Evolutionary conservation across 2,113 vertebrate genomes (phyloP).

Genomic region (Colius striatus): DNA sequence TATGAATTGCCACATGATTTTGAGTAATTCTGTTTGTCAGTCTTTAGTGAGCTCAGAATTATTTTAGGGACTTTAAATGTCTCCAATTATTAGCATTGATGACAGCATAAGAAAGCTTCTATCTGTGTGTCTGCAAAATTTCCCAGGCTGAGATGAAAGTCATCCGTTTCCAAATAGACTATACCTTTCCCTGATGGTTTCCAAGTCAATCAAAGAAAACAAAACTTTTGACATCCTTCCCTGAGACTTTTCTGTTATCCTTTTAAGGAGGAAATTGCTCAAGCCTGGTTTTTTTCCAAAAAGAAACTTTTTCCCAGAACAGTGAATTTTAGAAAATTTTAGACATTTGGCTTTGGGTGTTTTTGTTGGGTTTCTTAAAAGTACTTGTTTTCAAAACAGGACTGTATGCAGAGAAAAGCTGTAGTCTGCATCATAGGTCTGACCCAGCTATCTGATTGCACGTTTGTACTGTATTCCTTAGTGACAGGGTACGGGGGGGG

Average conservation of each 20-base stretch:
- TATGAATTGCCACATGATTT: neutral
- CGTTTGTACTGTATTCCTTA: neutral
- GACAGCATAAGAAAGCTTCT: neutral
- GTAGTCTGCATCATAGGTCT: neutral
- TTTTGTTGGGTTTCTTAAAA: neutral
- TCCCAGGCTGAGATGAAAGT: neutral
- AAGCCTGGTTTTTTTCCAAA: neutral
- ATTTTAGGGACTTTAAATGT: neutral
- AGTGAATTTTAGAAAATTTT: neutral
- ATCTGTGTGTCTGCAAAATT: neutral
- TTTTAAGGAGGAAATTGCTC: neutral
- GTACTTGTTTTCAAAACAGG: neutral
- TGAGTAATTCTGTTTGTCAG: slow-evolving; percentile 10
- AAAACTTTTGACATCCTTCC: neutral
- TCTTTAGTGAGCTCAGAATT: neutral
- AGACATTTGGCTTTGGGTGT: neutral
- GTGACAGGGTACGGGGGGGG: neutral
- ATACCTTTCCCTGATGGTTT: neutral
- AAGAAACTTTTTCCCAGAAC: neutral
- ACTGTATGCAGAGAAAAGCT: neutral
- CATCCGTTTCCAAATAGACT: neutral
- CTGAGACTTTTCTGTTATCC: neutral
- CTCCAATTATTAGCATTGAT: neutral
- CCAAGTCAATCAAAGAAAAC: neutral
- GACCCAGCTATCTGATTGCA: neutral